Conservation (phyloP, 1,140 invertebrate species). For the Rhynchophorus ferrugineus region DNA sequence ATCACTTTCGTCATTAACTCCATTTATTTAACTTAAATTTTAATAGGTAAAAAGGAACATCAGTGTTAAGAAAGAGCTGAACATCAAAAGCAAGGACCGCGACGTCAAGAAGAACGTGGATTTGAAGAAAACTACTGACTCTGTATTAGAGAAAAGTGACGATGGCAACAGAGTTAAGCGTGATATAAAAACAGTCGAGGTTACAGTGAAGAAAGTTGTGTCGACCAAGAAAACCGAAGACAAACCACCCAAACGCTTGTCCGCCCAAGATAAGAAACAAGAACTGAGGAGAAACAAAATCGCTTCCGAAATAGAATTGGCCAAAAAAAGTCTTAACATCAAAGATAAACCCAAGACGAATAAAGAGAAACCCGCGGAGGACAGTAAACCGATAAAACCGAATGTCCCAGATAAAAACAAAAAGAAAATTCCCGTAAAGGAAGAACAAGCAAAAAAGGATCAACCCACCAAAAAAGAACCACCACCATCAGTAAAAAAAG, state of each 20-base stretch:
- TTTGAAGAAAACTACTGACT: constrained; percentile 24
- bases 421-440: constrained; percentile 6
- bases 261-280: not conserved
- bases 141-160: constrained; percentile 1
- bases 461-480: not conserved
- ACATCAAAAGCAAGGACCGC: constrained; percentile 12
- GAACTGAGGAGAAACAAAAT: not conserved
- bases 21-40: too few species aligned
- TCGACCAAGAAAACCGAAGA: constrained; percentile 7
- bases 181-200: constrained; percentile 13
- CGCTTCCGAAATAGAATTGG: not conserved
- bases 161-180: constrained; percentile 7
- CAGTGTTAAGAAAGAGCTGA: constrained; percentile 17
- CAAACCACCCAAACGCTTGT: not conserved
- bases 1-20: not conserved
- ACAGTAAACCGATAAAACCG: not conserved
- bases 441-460: constrained; percentile 6
- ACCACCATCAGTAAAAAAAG: not conserved
- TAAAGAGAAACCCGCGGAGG: not conserved
- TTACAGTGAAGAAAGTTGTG: constrained; percentile 12
- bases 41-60: constrained; percentile 15
- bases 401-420: constrained; percentile 6
- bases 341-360: not conserved
- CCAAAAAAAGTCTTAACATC: not conserved
- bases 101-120: constrained; percentile 16